Evolutionary conservation across 2,888 invertebrate species (phyloP), one percentile per base, ranked within the genome.

Genomic region (Volucella inanis): DNA sequence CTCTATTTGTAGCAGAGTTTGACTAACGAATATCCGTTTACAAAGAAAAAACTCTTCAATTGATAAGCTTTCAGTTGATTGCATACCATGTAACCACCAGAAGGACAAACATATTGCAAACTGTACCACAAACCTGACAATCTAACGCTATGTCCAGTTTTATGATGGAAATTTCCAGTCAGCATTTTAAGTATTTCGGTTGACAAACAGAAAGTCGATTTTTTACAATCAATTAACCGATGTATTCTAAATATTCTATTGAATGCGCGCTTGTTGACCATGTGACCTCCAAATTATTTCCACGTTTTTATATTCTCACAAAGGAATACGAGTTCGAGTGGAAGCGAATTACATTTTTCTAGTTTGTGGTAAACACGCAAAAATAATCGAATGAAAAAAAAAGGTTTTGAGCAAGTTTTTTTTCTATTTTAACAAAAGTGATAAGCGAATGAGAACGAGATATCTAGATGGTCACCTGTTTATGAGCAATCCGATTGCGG

Each of bases 401-500:
- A 54, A 31, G 31, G 43, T 43, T 22, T 31, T 10, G n/a, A 18
- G 39, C 11, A 38, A n/a, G 49, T 64, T 39, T 11, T 39, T 11
- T 61, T 61, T 47, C 18, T 49, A 14, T 18, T 52, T 41, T 52
- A 22, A 43, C 68, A 31, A 55, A 47, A 14, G 14, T 43, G 11
- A n/a, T 12, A 39, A 41, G 1, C 3, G 15, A 38, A 65, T 9
- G 22, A 1, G 11, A 41, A 15, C 4, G 4, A 39, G 39, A 52
- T 47, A 62, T 62, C 31, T 43, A 18, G 8, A 11, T 38, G 31
- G 55, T 38, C 55, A 68, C 68, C 68, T 68, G 68, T 45, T 55
- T 38, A 31, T 68, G 68, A 68, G 68, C 47, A 68, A 55, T 67
- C 39, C n/a, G 12, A 49, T 41, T 39, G 39, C 10, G 41, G 39